A percentile compares a stretch with the other conserved stretches of the same genome.
These are phyloP conservation scores for Rhagophthalmus giganteus DNA, from an alignment of 2,888 invertebrate species.

Conservation along the genomic window DNA sequence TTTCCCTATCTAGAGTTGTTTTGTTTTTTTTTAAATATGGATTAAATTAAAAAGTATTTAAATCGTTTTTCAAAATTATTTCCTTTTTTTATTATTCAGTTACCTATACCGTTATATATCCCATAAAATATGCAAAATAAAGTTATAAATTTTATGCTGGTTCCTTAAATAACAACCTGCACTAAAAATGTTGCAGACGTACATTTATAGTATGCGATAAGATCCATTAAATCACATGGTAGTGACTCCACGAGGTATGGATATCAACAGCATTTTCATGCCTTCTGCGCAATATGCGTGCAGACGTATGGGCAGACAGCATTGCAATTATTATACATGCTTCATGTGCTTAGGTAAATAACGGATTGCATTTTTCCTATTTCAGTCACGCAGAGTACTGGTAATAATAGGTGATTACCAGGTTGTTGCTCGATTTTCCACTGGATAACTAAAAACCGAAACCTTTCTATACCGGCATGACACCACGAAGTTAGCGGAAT, in stretches of 20 bases:
- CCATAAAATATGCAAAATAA: no score
- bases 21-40: no score
- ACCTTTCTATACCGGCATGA: neutral
- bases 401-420: slow-evolving; percentile 51
- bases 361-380: slow-evolving; percentile 46
- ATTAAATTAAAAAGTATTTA: no score
- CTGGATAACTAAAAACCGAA: slow-evolving; percentile 14
- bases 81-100: no score
- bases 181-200: no score
- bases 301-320: slow-evolving; percentile 51
- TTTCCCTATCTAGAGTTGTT: no score
- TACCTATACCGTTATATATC: no score
- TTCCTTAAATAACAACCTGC: no score
- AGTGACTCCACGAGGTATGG: slow-evolving; percentile 5
- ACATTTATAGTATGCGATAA: no score
- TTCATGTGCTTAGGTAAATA: slow-evolving; percentile 47
- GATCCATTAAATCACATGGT: slow-evolving; percentile 6
- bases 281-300: slow-evolving; percentile 45
- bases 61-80: no score
- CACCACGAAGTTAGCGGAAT: no score
- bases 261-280: slow-evolving; percentile 36
- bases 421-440: slow-evolving; percentile 41
- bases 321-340: slow-evolving; percentile 50
- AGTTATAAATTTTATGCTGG: no score
- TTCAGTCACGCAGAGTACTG: slow-evolving; percentile 48